A percentile compares a stretch with the other conserved stretches of the same genome.
Evolutionary conservation across 2,113 vertebrate species (phyloP).

Genomic region (Gymnobelideus leadbeateri): DNA sequence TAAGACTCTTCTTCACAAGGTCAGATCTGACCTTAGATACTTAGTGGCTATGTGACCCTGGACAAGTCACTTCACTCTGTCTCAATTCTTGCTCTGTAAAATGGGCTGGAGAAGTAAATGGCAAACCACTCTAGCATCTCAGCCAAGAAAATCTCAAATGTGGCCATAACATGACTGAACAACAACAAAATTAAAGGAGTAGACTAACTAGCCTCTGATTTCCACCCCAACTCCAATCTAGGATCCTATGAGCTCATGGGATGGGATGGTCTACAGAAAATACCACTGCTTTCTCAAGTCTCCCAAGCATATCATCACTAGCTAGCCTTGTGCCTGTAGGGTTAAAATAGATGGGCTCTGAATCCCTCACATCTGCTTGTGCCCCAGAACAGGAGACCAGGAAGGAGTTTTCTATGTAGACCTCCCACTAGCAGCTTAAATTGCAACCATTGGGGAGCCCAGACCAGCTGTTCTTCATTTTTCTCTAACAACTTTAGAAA

Average conservation of each 20-base stretch:
- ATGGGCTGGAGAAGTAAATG: neutral
- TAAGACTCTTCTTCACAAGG: neutral
- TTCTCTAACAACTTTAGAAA: neutral
- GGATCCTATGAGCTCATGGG: neutral
- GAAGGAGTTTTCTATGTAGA: neutral
- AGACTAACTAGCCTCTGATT: neutral
- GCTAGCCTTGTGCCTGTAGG: neutral
- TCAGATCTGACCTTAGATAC: conserved; percentile 1
- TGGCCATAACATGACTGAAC: neutral
- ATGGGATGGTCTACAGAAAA: neutral
- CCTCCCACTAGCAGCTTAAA: neutral
- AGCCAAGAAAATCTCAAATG: neutral
- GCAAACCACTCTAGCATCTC: neutral
- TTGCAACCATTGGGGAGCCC: neutral
- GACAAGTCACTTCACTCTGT: neutral
- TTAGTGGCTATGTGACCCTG: neutral
- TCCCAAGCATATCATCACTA: neutral
- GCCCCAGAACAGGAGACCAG: neutral
- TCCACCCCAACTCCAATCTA: neutral
- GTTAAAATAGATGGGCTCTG: neutral
- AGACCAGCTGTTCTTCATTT: neutral
- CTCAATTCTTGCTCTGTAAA: neutral
- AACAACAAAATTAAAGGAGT: neutral
- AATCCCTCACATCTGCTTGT: neutral
- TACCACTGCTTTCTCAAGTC: neutral